phyloP scores from a whole-genome alignment of 2,888 invertebrate genomes.

The Dasypolia templi region DNA sequence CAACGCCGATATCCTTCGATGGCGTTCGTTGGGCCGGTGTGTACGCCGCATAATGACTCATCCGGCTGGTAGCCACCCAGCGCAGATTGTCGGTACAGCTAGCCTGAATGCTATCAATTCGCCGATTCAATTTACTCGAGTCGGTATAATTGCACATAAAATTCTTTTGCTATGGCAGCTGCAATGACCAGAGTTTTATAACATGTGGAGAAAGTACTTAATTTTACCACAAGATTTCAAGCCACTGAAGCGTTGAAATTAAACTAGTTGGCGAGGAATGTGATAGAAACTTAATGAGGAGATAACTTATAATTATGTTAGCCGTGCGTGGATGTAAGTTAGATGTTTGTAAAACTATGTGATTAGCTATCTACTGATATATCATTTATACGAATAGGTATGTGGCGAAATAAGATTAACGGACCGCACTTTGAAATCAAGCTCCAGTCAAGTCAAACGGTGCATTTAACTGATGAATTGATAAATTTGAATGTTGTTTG shows the following conservation, averaged over 20 bases:
- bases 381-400: conserved; percentile 36
- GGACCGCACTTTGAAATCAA: background rate
- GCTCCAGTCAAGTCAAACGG: conserved; percentile 18
- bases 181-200: background rate
- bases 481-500: conserved; percentile 33
- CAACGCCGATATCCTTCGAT: too few species aligned
- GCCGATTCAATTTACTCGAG: conserved; percentile 5
- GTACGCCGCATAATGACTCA: conserved; percentile 4
- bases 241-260: conserved; percentile 46
- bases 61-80: background rate
- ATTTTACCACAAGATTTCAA: conserved; percentile 23
- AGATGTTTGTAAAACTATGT: conserved; percentile 37
- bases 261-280: conserved; percentile 40
- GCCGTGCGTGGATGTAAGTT: conserved; percentile 8
- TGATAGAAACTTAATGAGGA: conserved; percentile 37
- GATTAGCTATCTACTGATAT: conserved; percentile 35
- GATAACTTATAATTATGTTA: conserved; percentile 47
- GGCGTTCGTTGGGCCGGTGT: too few species aligned
- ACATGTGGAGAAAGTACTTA: conserved; percentile 13
- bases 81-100: background rate
- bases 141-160: background rate
- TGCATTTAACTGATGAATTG: conserved; percentile 7
- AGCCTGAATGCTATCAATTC: background rate
- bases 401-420: background rate
- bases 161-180: background rate